Evolutionary conservation across 2,113 vertebrate genomes (phyloP).

Genomic region (Gobius niger): DNA sequence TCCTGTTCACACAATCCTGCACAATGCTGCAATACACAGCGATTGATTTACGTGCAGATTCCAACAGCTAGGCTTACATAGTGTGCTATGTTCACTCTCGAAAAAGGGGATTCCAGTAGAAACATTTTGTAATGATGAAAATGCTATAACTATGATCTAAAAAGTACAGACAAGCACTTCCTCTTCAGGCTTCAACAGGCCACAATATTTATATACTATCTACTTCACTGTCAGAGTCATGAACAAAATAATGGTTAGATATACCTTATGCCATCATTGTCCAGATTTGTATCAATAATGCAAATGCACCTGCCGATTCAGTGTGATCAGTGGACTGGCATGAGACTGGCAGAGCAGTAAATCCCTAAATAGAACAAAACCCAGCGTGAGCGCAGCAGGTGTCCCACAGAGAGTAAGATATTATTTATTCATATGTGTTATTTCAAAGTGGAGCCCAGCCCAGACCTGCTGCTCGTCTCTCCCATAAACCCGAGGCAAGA

Average conservation of each 20-base stretch:
- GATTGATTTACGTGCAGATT: neutral
- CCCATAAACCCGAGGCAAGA: neutral
- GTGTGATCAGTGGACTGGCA: neutral
- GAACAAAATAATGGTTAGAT: neutral
- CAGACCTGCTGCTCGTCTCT: slow-evolving; percentile 10
- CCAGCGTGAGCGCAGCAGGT: neutral
- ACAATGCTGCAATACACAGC: neutral
- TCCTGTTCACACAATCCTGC: neutral
- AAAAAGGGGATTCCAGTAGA: neutral
- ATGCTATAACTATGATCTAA: too few species aligned
- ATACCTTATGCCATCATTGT: neutral
- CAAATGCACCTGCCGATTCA: neutral
- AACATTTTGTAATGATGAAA: too few species aligned
- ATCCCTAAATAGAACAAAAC: slow-evolving; percentile 2
- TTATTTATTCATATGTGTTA: slow-evolving; percentile 23
- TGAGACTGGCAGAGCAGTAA: neutral
- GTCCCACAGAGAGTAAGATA: neutral
- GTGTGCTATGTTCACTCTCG: neutral
- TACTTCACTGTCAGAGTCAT: too few species aligned
- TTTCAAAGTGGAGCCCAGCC: slow-evolving; percentile 10
- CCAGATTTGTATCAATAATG: neutral
- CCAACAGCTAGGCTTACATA: neutral
- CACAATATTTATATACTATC: too few species aligned
- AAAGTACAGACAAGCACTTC: too few species aligned
- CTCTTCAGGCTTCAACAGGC: too few species aligned